phyloP scores from a whole-genome alignment of 2,888 invertebrate genomes.

The Xanthia icteritia region DNA sequence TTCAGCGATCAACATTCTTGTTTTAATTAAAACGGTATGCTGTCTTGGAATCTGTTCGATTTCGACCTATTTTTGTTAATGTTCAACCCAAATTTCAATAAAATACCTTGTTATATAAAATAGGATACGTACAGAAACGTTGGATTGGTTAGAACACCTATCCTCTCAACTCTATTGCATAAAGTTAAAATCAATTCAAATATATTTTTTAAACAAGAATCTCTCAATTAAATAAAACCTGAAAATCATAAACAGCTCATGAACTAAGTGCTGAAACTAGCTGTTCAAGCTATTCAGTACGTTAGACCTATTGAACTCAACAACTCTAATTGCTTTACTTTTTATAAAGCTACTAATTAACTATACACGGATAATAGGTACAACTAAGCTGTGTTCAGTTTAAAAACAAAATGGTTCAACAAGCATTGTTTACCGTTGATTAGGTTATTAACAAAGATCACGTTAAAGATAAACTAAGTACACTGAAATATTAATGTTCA shows the following conservation, averaged over 20 bases:
- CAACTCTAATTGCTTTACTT: slow-evolving; percentile 33
- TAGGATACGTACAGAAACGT: background rate
- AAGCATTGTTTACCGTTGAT: background rate
- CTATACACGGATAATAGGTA: background rate
- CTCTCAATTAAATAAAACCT: slow-evolving; percentile 5
- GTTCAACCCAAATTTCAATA: slow-evolving; percentile 23
- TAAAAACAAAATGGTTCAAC: background rate
- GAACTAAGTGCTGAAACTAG: slow-evolving; percentile 18
- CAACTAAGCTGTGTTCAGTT: background rate
- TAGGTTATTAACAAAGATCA: background rate
- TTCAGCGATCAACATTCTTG: slow-evolving; percentile 51
- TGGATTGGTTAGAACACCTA: background rate
- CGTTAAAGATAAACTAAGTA: too few relatives aligned
- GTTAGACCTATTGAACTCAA: slow-evolving; percentile 37
- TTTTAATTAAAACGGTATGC: slow-evolving; percentile 53
- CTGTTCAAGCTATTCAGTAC: slow-evolving; percentile 9
- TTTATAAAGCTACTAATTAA: slow-evolving; percentile 29
- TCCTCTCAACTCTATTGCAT: too few relatives aligned
- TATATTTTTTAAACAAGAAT: background rate
- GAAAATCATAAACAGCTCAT: slow-evolving; percentile 21
- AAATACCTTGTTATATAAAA: slow-evolving; percentile 13
- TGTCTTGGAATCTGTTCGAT: slow-evolving; percentile 45
- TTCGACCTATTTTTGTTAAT: slow-evolving; percentile 22
- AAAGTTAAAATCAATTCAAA: slow-evolving; percentile 4
- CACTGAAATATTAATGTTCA: too few relatives aligned